Conservation (phyloP, 2,113 vertebrate species). For the Telmatochromis sp. region DNA sequence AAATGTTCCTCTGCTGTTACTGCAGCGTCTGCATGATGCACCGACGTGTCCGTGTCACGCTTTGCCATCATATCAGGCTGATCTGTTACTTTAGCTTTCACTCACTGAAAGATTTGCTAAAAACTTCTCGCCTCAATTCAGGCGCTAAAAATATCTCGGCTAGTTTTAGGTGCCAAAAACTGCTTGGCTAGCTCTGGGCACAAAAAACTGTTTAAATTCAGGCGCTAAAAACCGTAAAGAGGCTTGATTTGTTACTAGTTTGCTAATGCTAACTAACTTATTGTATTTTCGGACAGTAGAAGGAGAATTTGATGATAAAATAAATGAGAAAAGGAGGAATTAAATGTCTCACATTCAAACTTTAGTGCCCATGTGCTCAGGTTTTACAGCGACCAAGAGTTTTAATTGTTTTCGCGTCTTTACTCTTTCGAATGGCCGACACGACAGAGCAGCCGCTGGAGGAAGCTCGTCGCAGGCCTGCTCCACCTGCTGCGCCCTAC, state of each 20-base stretch:
- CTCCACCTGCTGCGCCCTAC: conserved; percentile 22
- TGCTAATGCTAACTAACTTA: fast-evolving
- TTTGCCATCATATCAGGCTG: background rate
- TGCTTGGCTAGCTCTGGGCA: background rate
- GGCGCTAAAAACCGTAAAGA: background rate
- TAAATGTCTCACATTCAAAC: fast-evolving
- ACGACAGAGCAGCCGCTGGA: background rate
- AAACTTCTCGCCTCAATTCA: background rate
- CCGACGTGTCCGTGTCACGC: fast-evolving
- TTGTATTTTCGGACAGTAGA: background rate
- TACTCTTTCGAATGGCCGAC: background rate
- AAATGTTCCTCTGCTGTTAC: background rate
- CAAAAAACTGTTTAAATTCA: background rate
- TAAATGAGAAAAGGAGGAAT: background rate
- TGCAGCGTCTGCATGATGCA: background rate
- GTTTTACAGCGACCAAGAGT: background rate
- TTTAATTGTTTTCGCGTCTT: background rate
- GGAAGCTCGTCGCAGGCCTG: background rate
- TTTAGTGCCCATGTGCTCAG: background rate
- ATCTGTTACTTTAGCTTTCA: background rate
- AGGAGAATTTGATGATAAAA: background rate
- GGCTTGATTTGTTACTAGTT: fast-evolving
- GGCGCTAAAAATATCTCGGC: fast-evolving
- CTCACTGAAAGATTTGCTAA: background rate
- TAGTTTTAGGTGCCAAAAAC: background rate